Base-by-base conservation (phyloP, 2,888 invertebrate species). In the Phortica okadai region DNA sequence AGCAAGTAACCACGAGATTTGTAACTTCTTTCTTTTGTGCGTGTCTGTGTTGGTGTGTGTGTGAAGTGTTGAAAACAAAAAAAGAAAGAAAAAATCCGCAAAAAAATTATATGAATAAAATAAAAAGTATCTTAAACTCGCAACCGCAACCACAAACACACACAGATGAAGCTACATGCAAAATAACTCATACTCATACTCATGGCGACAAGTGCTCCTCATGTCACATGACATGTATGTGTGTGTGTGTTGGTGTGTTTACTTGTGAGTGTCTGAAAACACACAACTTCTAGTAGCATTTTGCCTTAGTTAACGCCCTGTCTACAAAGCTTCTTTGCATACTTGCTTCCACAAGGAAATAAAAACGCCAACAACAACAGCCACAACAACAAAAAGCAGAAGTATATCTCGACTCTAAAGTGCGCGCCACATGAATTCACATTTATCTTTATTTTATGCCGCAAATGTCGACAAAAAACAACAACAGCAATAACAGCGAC, bases 371-470 rank as follows among this genome's bases (percentile, higher is more conserved):
- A 41, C 11, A 59, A 59, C 8, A 16, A 59, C 11, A 59, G 16
- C 8, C 1, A 59, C 16, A 56, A 21, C n/a, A 33, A 21, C 33
- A 66, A 66, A 66, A 74, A 64, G 59, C 3, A 69, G 21, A 75
- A 33, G 66, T 66, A 45, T 50, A 69, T 21, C 75, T 66, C 44
- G 73, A 74, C 64, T 75, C 78, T 78, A 66, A 62, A 45, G 62
- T 62, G 62, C 73, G 76, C 78, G 77, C 79, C 78, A 74, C 79
- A 76, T 81, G 82, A 89, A 88, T 87, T 90, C 89, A 79, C 89
- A 90, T 88, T 89, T 88, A 85, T 86, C 89, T 87, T 84, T 84
- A 87, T 89, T 88, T 85, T 84, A 85, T 83, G 83, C 82, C 80
- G 80, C 88, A 88, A 83, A 82, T 70, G 74, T 74, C 44, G 58